Conservation (phyloP, 2,888 invertebrate species). For the Hyppa rectilinea region DNA sequence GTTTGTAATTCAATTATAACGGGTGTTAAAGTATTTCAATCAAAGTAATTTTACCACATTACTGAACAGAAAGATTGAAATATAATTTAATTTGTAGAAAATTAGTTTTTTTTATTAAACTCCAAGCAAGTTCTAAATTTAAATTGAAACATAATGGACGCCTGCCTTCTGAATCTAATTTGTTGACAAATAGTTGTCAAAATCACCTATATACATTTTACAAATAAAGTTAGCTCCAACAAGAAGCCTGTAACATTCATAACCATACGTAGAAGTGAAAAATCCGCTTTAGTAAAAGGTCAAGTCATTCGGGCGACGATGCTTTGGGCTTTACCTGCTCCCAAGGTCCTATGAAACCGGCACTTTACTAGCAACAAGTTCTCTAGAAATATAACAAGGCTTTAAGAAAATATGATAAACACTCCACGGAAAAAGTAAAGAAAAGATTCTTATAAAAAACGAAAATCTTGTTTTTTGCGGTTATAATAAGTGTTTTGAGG, state of each 20-base stretch:
- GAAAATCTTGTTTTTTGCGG: conserved; percentile 34
- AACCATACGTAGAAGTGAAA: conserved; percentile 41
- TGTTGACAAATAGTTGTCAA: not conserved
- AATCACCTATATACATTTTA: not conserved
- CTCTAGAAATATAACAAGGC: conserved; percentile 40
- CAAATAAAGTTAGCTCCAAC: not conserved
- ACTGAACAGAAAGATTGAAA: conserved; percentile 5
- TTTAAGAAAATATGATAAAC: conserved; percentile 54
- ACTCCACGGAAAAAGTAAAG: conserved; percentile 28
- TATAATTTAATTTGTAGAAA: conserved; percentile 3
- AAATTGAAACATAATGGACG: not conserved
- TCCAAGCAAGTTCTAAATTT: not conserved
- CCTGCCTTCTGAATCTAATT: not conserved
- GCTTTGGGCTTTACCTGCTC: conserved; percentile 42
- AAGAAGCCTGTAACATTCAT: conserved; percentile 27
- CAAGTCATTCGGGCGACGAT: conserved; percentile 45
- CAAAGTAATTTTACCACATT: conserved; percentile 12
- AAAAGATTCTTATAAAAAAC: conserved; percentile 29
- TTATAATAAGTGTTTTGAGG: conserved; percentile 22
- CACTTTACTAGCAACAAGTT: conserved; percentile 52
- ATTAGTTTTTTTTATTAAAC: not conserved
- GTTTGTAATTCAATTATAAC: conserved; percentile 42
- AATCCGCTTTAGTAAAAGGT: conserved; percentile 53
- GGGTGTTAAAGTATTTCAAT: conserved; percentile 19
- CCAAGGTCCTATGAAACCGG: conserved; percentile 34